Evolutionary conservation across 2,113 vertebrate genomes (phyloP), one percentile per base, ranked within the genome.

Genomic region (Calonectris borealis): DNA sequence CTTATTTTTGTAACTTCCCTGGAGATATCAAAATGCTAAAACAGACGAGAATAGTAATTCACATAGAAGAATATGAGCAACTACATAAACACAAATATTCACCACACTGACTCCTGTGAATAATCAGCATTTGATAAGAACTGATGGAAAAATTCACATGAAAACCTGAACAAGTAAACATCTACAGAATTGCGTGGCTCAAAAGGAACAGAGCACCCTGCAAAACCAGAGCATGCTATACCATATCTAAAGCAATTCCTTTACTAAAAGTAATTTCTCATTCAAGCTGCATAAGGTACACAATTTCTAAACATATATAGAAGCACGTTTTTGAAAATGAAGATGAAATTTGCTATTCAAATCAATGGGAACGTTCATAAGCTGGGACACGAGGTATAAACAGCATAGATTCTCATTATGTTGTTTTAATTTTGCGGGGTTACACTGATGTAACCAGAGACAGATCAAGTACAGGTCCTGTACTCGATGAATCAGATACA

Each of bases 371-470:
- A 58, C 0, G 0, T 48, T 90, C 16, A n/a, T 36, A 42, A 80
- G 5, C 24, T 62, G 25, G 25, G 48, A 72, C n/a, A 68, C 0
- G 6, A 75, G 11, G 29, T n/a, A 86, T 16, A 22, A 68, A 71
- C 1, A 6, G 6, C 6, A 62, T 3, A 52, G 15, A 65, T 44
- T 24, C 34, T 65, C 3, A 2, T 42, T 19, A 42, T 1, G 12
- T 13, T 44, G 27, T n/a, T 91, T 61, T 58, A 32, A 34, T 71
- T 79, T 88, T 34, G 16, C 27, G 10, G 6, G 11, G 13, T 54
- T 68, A 85, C 7, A 44, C 0, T 25, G 19, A n/a, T 31, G 4
- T n/a, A 46, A 90, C 54, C 34, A 68, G 12, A 8, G 38, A 62
- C 11, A 75, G 61, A 25, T 27, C 31, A 82, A 92, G 34, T 6